Conservation (phyloP, 1,140 invertebrate species). For the Calephelis virginiensis region DNA sequence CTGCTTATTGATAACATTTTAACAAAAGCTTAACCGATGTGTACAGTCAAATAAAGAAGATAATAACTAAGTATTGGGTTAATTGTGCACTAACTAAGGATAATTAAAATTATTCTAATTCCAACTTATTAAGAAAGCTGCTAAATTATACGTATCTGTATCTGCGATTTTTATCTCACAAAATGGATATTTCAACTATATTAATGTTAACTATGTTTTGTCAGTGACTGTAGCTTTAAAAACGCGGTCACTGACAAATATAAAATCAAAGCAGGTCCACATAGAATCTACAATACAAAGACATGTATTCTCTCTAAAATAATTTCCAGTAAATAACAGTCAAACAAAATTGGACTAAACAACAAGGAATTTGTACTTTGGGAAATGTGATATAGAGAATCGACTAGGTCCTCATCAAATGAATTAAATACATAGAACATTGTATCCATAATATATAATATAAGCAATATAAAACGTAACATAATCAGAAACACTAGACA, state of each 20-base stretch:
- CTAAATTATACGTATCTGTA: slow-evolving; percentile 45
- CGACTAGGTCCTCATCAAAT: slow-evolving; percentile 79
- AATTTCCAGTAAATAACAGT: slow-evolving; percentile 77
- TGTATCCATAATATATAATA: slow-evolving; percentile 77
- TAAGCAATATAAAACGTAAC: slow-evolving; percentile 78
- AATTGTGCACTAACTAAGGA: slow-evolving; percentile 68
- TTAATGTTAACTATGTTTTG: slow-evolving; percentile 39
- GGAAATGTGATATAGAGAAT: slow-evolving; percentile 79
- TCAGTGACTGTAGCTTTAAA: slow-evolving; percentile 28
- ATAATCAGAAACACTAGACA: slow-evolving; percentile 76
- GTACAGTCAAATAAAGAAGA: slow-evolving; percentile 43
- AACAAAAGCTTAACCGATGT: slow-evolving; percentile 42
- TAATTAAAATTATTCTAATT: slow-evolving; percentile 65
- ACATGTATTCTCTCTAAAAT: slow-evolving; percentile 62
- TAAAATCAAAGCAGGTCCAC: slow-evolving; percentile 31
- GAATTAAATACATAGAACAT: slow-evolving; percentile 78
- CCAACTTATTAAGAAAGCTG: slow-evolving; percentile 68
- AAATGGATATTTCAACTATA: slow-evolving; percentile 44
- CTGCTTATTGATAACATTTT: slow-evolving; percentile 41
- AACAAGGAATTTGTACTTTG: slow-evolving; percentile 81
- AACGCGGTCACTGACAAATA: slow-evolving; percentile 31
- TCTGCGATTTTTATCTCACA: slow-evolving; percentile 11
- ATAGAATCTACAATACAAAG: slow-evolving; percentile 32
- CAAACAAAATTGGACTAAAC: slow-evolving; percentile 80
- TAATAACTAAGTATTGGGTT: slow-evolving; percentile 57